Evolutionary conservation across 2,888 invertebrate species (phyloP), one percentile per base, ranked within the genome.

Genomic region (Clanis bilineata): DNA sequence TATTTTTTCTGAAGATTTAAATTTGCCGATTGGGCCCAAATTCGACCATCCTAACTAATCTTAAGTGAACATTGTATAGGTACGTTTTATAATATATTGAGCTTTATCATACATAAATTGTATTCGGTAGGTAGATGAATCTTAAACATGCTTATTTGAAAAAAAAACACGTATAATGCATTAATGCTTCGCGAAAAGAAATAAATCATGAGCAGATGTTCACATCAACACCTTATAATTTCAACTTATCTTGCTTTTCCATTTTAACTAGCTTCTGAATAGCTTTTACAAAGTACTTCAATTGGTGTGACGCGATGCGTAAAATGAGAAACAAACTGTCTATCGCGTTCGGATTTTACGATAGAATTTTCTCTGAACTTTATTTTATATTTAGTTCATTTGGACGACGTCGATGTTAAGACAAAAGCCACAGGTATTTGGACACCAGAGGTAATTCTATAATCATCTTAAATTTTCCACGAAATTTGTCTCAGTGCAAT

Each of bases 401-500:
- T 60, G 58, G 32, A 59, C 54, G 21, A 44, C 41, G 25, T 60
- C 54, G 21, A 44, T 44, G 25, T 60, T 67, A 70, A 73, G 79
- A 78, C 77, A 74, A 73, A 71, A 75, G 67, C 47, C 58, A 58
- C 77, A 72, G 66, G 68, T 63, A 64, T 79, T 80, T 77, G 76
- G 81, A 79, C 83, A 85, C 81, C 76, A 77, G 77, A 77, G 72
- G 81, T 79, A 82, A 86, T 85, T 85, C 79, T 77, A 76, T 77
- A 80, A 77, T 86, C 79, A 78, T 76, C 78, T 82, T 71, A 73
- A 71, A 74, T 78, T 83, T 89, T 88, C 90, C 77, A 73, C 74
- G 90, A 88, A 90, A 73, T 72, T 74, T 65, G 79, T 62, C 65
- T 62, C 68, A 65, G 64, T 77, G 88, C 79, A 90, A 90, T 72